These are phyloP conservation scores for Planococcus citri DNA, from an alignment of 1,140 invertebrate species.

Conservation along the genomic window DNA sequence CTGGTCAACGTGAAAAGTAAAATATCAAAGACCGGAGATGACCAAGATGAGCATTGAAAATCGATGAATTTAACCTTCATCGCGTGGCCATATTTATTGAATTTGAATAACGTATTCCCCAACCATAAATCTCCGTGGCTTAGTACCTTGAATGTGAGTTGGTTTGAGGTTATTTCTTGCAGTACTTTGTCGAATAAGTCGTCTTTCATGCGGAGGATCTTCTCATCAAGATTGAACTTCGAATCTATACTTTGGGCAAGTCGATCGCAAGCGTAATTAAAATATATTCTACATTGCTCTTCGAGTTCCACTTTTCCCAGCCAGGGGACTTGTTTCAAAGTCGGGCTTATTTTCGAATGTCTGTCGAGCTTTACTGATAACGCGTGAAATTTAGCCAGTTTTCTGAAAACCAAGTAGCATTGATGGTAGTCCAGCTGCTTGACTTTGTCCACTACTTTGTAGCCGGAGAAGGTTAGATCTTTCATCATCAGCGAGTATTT, in stretches of 20 bases:
- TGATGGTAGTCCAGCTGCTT: neutral
- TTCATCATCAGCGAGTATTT: neutral
- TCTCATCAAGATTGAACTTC: too few relatives aligned
- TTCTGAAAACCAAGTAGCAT: neutral
- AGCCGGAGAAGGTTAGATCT: neutral
- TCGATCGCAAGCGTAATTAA: too few relatives aligned
- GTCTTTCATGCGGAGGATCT: too few relatives aligned
- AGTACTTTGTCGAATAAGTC: too few relatives aligned
- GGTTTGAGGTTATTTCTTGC: too few relatives aligned
- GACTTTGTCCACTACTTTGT: neutral
- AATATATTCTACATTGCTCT: too few relatives aligned
- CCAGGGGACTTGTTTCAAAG: too few relatives aligned
- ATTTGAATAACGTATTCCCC: constrained; percentile 55
- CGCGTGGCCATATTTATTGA: constrained; percentile 37
- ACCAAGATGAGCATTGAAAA: neutral
- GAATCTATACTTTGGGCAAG: too few relatives aligned
- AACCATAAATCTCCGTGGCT: constrained; percentile 65
- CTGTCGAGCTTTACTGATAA: neutral
- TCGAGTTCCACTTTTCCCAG: too few relatives aligned
- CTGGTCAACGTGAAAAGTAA: neutral
- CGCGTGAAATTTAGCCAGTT: neutral
- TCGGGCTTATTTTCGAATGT: neutral
- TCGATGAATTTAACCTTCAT: constrained; percentile 35
- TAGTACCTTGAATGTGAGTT: constrained; percentile 42
- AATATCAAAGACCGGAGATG: neutral